Evolutionary conservation across 2,888 invertebrate genomes (phyloP).

Genomic region (Unio pictorum): DNA sequence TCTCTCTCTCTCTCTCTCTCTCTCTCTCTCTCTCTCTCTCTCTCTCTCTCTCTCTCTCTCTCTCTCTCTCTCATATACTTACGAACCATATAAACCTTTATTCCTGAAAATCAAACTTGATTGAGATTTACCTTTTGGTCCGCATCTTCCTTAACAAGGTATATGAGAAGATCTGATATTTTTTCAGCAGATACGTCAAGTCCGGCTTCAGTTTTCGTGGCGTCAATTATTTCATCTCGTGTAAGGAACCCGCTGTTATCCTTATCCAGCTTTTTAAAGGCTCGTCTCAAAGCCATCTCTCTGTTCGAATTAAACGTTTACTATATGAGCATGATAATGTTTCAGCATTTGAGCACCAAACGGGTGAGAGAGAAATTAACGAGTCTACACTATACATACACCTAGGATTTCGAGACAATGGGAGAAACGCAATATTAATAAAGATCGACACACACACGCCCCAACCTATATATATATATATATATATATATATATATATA

Average conservation of each 20-base stretch:
- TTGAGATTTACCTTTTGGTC: slow-evolving; percentile 37
- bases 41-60: slow-evolving; percentile 11
- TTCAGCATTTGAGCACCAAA: too few relatives aligned
- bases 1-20: not conserved
- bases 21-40: slow-evolving; percentile 5
- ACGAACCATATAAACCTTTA: too few relatives aligned
- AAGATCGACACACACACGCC: too few relatives aligned
- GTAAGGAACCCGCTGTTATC: slow-evolving; percentile 58
- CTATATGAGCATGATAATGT: not conserved
- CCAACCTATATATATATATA: too few relatives aligned
- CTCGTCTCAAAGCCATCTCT: slow-evolving; percentile 51
- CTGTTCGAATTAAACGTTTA: slow-evolving; percentile 21
- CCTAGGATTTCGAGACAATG: too few relatives aligned
- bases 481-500: not conserved
- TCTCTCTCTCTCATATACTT: not conserved
- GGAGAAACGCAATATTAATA: too few relatives aligned
- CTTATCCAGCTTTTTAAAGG: slow-evolving; percentile 51
- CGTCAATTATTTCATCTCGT: slow-evolving; percentile 48
- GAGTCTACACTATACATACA: too few relatives aligned
- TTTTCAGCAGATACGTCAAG: slow-evolving; percentile 52
- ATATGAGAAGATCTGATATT: slow-evolving; percentile 48
- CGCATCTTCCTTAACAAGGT: slow-evolving; percentile 33
- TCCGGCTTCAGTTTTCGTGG: slow-evolving; percentile 39
- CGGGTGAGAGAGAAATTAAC: too few relatives aligned
- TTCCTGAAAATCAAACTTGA: too few relatives aligned